Conservation (phyloP, 2,888 invertebrate genomes). For the Polyommatus icarus region DNA sequence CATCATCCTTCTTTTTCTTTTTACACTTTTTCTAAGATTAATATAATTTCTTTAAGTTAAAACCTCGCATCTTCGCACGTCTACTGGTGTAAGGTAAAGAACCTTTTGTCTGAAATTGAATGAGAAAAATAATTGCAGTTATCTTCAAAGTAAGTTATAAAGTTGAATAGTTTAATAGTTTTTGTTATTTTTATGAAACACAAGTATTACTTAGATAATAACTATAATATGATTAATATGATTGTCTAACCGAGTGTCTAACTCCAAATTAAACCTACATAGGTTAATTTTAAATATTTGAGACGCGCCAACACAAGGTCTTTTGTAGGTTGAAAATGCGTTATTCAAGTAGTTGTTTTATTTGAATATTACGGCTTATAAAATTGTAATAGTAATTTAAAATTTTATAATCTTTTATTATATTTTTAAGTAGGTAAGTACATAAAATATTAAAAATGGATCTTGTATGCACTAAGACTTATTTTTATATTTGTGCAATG, state of each 20-base stretch:
- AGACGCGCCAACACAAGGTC: constrained; percentile 7
- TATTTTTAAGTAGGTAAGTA: not conserved
- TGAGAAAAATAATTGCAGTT: not conserved
- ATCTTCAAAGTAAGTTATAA: constrained; percentile 4
- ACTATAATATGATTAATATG: not conserved
- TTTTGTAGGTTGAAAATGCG: constrained; percentile 25
- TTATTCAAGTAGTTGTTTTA: constrained; percentile 19
- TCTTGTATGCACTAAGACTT: not conserved
- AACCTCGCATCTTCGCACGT: too few species aligned
- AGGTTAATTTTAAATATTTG: not conserved
- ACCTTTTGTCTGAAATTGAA: not conserved
- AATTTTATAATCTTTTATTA: not conserved
- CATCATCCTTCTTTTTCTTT: too few species aligned
- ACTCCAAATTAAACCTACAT: not conserved
- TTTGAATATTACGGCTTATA: constrained; percentile 26
- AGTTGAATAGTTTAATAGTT: not conserved
- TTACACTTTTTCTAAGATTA: too few species aligned
- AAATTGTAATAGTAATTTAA: constrained; percentile 24
- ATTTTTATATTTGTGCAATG: not conserved
- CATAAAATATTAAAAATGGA: constrained; percentile 1
- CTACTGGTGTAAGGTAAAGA: too few species aligned
- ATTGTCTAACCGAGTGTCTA: not conserved
- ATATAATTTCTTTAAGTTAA: too few species aligned
- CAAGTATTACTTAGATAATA: not conserved
- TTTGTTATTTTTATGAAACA: not conserved